Percentiles rank a stretch among this genome's conserved stretches.
phyloP scores from a whole-genome alignment of 2,113 vertebrate genomes.

The Crotalus viridis region DNA sequence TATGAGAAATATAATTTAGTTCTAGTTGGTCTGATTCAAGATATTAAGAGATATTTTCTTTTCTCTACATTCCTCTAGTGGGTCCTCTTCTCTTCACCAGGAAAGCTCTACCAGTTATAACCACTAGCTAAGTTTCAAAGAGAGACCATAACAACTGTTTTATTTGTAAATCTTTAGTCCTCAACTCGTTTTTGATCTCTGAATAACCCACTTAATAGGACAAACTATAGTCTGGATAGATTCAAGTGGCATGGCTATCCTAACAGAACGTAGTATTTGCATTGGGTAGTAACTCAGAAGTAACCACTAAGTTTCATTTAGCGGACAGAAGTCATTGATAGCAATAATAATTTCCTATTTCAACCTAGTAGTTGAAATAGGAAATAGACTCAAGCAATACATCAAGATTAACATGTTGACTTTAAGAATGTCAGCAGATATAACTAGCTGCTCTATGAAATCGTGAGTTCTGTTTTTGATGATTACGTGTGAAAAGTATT shows the following conservation, averaged over 20 bases:
- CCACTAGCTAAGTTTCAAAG: neutral
- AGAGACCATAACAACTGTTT: neutral
- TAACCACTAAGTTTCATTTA: neutral
- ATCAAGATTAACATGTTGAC: neutral
- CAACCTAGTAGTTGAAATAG: neutral
- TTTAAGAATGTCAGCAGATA: neutral
- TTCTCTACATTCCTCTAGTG: neutral
- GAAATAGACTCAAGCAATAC: neutral
- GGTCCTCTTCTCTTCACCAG: neutral
- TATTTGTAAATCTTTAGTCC: neutral
- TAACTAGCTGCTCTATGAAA: neutral
- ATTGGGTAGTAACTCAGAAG: neutral
- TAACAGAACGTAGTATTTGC: neutral
- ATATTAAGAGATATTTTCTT: neutral
- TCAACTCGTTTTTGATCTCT: neutral
- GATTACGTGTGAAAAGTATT: neutral
- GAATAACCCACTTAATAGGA: neutral
- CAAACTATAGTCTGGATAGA: neutral
- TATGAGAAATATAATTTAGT: neutral
- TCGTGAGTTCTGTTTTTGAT: neutral
- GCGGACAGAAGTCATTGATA: neutral
- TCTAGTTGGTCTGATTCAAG: neutral
- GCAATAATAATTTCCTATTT: neutral
- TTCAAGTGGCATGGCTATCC: neutral
- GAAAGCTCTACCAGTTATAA: neutral